Evolutionary conservation across 2,888 invertebrate species (phyloP), one percentile per base, ranked within the genome.

Genomic region (Drosophila gaucha): DNA sequence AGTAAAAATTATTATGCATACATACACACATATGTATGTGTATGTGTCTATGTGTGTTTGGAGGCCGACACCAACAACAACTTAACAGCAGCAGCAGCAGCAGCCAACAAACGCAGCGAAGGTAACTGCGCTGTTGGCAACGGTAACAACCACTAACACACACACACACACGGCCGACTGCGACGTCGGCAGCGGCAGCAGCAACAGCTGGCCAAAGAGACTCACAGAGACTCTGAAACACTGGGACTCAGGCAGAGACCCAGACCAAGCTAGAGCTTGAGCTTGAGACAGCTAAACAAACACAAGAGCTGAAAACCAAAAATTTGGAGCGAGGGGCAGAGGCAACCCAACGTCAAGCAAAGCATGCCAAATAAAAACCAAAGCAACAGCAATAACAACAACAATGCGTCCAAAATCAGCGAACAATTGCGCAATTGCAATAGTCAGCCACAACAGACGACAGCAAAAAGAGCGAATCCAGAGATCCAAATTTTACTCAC

Each of bases 1-100:
- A 78, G 78, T 71, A 76, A 84, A 82, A 84, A 87, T 80, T 80
- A 83, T 86, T 84, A 88, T 85, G 86, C 86, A 79, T 74, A 86
- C 78, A 79, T 46, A 66, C 39, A 66, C 10, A 64, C 36, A 62
- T 12, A 49, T 52, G 31, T 14, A 55, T 56, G 35, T n/a, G 54
- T 43, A 51, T 30, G 35, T 33, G 10, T 41, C 26, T 57, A 60
- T 68, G 49, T 77, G 51, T 82, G 85, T 78, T 82, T 83, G 75
- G 82, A 87, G 87, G 82, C 82, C 82, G 85, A 87, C 78, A 50
- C 46, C 71, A 77, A 50, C 66, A 73, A 43, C 69, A 49, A 33
- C 39, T 63, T 43, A 30, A 52, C 55, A 55, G 57, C 62, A 56
- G 55, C 69, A 64, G 24, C 66, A 24, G 26, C 46, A 10, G 47